Percentiles rank a stretch among this genome's conserved stretches.
phyloP scores from a whole-genome alignment of 2,888 invertebrate species.

The Cloeon dipterum region DNA sequence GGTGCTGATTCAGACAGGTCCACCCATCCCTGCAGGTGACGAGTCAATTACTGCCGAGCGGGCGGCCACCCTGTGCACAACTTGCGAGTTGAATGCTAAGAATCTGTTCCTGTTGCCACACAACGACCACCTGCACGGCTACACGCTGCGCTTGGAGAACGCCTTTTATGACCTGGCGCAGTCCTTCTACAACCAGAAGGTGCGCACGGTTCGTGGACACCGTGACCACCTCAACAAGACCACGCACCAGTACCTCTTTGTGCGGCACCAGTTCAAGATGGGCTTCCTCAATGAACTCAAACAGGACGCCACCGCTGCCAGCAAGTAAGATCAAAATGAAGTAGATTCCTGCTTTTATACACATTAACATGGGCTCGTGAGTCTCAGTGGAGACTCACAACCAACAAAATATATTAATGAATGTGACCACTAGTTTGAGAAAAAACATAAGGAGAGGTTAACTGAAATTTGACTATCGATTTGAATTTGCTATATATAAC shows the following conservation, averaged over 20 bases:
- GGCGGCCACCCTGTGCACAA: slow-evolving; percentile 70
- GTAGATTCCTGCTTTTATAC: neutral
- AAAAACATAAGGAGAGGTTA: too few relatives aligned
- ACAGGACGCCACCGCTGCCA: slow-evolving; percentile 67
- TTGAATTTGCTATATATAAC: too few relatives aligned
- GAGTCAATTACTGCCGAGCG: slow-evolving; percentile 72
- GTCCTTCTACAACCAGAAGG: slow-evolving; percentile 76
- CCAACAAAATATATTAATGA: too few relatives aligned
- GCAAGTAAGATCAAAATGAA: slow-evolving; percentile 43
- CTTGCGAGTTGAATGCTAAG: slow-evolving; percentile 81
- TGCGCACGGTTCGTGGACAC: slow-evolving; percentile 67
- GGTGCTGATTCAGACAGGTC: slow-evolving; percentile 70
- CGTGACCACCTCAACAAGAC: slow-evolving; percentile 77
- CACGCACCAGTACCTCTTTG: slow-evolving; percentile 75
- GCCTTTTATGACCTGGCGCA: slow-evolving; percentile 86
- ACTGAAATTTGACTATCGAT: too few relatives aligned
- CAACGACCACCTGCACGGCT: slow-evolving; percentile 63
- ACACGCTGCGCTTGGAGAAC: slow-evolving; percentile 55
- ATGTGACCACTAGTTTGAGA: too few relatives aligned
- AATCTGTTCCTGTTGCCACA: slow-evolving; percentile 79
- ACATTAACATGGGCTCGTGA: too few relatives aligned
- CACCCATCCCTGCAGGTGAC: slow-evolving; percentile 51
- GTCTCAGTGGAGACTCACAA: too few relatives aligned
- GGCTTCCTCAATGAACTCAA: slow-evolving; percentile 86
- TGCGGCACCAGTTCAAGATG: slow-evolving; percentile 91